phyloP scores from a whole-genome alignment of 2,888 invertebrate species.

The Priocnemis perturbator region DNA sequence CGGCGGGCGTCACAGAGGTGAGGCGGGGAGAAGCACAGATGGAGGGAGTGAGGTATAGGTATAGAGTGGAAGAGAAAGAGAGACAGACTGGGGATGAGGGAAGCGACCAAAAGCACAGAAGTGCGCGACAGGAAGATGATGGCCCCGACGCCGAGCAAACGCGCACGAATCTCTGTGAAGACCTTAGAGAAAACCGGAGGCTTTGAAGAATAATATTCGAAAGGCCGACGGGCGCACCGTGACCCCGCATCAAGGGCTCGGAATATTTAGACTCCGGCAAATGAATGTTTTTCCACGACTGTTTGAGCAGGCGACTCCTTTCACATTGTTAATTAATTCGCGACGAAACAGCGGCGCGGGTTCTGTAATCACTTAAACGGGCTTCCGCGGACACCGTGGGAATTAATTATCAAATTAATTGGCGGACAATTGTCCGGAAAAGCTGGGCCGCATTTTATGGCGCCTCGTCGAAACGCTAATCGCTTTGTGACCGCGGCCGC shows the following conservation, averaged over 20 bases:
- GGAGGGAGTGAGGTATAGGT: background rate
- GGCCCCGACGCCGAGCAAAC: too few species aligned
- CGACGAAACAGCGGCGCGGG: too few species aligned
- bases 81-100: background rate
- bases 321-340: too few species aligned
- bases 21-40: background rate
- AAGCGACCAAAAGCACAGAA: background rate
- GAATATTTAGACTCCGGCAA: background rate
- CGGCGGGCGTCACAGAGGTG: too few species aligned
- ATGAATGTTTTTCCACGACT: constrained; percentile 4
- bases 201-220: constrained; percentile 3
- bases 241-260: background rate
- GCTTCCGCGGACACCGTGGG: too few species aligned
- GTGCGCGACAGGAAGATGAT: constrained; percentile 1
- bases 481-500: too few species aligned
- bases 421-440: too few species aligned
- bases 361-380: too few species aligned
- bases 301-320: too few species aligned
- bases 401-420: too few species aligned
- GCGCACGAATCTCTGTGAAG: background rate
- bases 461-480: too few species aligned
- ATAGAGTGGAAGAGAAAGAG: background rate
- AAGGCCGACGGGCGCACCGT: background rate
- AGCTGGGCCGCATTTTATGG: too few species aligned
- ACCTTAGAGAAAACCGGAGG: background rate